Conservation (phyloP, 2,797 vertebrate species). For the Danio albolineatus region DNA sequence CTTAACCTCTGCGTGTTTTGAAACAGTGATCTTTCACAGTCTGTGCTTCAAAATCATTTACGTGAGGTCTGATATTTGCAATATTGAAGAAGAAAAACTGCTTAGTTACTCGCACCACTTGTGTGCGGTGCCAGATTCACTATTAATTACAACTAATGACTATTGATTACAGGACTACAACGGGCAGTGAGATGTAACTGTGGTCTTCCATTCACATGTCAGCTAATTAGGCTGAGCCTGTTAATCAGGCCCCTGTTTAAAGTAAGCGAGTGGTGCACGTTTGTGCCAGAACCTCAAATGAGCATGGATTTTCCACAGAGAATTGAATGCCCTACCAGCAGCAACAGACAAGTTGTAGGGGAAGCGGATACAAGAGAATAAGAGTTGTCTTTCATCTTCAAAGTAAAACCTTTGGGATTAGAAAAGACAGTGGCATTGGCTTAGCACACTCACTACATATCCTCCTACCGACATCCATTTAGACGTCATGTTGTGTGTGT, state of each 20-base stretch:
- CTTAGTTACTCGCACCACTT: slow-evolving; percentile 39
- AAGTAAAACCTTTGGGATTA: slow-evolving; percentile 37
- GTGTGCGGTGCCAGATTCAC: slow-evolving; percentile 41
- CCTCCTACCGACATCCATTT: slow-evolving; percentile 63
- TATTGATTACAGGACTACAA: slow-evolving; percentile 74
- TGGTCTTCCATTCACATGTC: slow-evolving; percentile 56
- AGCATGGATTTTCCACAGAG: slow-evolving; percentile 75
- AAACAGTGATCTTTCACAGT: slow-evolving; percentile 25
- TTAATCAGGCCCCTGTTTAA: slow-evolving; percentile 64
- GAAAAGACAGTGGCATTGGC: slow-evolving; percentile 32
- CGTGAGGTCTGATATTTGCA: background rate
- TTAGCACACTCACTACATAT: slow-evolving; percentile 47
- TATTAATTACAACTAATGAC: slow-evolving; percentile 79
- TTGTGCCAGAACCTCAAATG: slow-evolving; percentile 68
- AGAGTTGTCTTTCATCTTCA: slow-evolving; percentile 53
- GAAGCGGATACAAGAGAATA: slow-evolving; percentile 48
- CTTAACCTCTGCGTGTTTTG: slow-evolving; percentile 44
- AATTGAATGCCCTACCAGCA: slow-evolving; percentile 76
- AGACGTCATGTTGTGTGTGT: slow-evolving; percentile 65
- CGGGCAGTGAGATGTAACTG: slow-evolving; percentile 50
- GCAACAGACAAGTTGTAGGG: slow-evolving; percentile 56
- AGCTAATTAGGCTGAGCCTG: slow-evolving; percentile 55
- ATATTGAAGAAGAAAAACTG: slow-evolving; percentile 14
- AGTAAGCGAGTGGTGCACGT: slow-evolving; percentile 61
- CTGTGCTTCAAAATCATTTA: slow-evolving; percentile 12